Base-by-base conservation (phyloP, 2,888 invertebrate genomes). In the Dicyrtoma fusca region DNA sequence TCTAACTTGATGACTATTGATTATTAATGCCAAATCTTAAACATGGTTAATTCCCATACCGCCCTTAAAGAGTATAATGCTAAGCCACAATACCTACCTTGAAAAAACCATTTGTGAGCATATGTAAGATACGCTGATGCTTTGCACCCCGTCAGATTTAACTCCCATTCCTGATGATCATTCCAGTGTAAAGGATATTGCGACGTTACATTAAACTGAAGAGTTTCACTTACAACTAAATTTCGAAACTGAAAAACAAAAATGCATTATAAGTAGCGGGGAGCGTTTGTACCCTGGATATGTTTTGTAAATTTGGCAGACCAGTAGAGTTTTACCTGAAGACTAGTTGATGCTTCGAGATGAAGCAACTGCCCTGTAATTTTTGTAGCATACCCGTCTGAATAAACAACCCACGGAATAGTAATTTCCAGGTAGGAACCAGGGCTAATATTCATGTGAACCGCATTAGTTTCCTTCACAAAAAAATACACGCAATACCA, bases 391-490 rank as follows among this genome's bases (percentile, higher is more conserved):
- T 92, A 98, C 0, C 97, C 97, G 82, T 92, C 91, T 81, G 91
- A 90, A 1, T 90, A 86, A 0, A 94, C 92, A 59, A 94, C 89
- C 96, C 96, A 97, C 0, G 97, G 97, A 82, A 97, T 88, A 25
- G 94, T 95, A n/a, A 95, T 90, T 86, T 99, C 97, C 73, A 98
- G 86, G 84, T 97, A 97, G 3, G 97, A 97, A 1, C 97, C 98
- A 44, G 95, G 92, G 10, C 95, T 94, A 72, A 97, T 91, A 81
- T 95, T 95, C 81, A 97, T 91, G 83, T 98, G 97, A 77, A 98
- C 91, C 8, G 97, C 97, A 85, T 97, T 97, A 0, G 98, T 96
- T 86, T 96, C 96, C 85, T 93, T 85, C 8, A 80, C 34, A 34
- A 34, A 34, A n/a, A n/a, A n/a, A n/a, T n/a, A n/a, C n/a, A n/a